Conservation (phyloP, 2,888 invertebrate genomes). For the Agonopterix arenella region DNA sequence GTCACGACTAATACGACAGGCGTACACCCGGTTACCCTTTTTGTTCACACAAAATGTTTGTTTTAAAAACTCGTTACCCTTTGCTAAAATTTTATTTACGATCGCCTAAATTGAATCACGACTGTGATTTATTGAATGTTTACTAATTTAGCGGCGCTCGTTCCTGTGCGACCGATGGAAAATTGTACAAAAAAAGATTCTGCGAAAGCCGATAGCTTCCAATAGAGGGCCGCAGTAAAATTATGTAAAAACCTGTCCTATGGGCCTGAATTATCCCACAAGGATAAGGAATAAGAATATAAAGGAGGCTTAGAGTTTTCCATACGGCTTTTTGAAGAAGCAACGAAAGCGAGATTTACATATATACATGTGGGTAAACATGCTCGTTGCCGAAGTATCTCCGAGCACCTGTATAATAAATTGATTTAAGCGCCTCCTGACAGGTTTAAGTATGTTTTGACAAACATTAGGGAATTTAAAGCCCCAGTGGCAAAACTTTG, state of each 20-base stretch:
- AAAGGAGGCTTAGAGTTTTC: conserved; percentile 72
- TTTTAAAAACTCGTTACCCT: conserved; percentile 66
- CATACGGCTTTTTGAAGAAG: conserved; percentile 64
- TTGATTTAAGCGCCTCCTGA: conserved; percentile 72
- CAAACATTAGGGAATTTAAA: conserved; percentile 70
- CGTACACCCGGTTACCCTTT: conserved; percentile 50
- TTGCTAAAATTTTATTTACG: conserved; percentile 60
- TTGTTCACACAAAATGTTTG: conserved; percentile 59
- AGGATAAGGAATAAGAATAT: conserved; percentile 72
- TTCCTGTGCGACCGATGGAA: conserved; percentile 48
- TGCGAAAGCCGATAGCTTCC: conserved; percentile 27
- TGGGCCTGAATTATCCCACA: conserved; percentile 70
- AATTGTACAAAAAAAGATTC: conserved; percentile 39
- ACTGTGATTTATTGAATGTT: conserved; percentile 63
- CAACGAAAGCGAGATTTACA: conserved; percentile 66
- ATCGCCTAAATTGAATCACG: conserved; percentile 53
- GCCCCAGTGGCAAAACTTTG: conserved; percentile 60
- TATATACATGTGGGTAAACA: conserved; percentile 60
- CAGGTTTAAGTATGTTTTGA: conserved; percentile 70
- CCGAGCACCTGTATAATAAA: conserved; percentile 69
- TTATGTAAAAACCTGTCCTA: conserved; percentile 74
- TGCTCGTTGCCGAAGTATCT: conserved; percentile 54
- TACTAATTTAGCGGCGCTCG: conserved; percentile 46
- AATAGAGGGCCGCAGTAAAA: conserved; percentile 60
- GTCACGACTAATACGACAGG: conserved; percentile 55